Evolutionary conservation across 2,888 invertebrate species (phyloP), one percentile per base, ranked within the genome.

Genomic region (Heliconius ismenius): DNA sequence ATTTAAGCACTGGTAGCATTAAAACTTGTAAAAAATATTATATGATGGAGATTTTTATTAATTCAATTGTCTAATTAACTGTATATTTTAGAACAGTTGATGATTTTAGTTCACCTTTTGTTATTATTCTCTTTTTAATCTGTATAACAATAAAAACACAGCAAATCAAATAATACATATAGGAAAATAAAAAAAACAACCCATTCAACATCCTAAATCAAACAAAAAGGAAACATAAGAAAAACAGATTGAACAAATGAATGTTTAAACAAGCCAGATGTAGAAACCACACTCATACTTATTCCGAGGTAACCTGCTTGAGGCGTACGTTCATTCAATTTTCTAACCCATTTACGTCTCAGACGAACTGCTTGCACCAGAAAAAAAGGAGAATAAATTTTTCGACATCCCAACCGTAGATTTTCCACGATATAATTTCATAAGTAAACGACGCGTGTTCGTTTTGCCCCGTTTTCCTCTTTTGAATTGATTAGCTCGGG

Each of bases 261-360:
- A 81, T 80, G 75, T 75, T 80, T 76, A 81, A 81, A 81, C 78
- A 82, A 81, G 80, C 83, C 82, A 83, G 81, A 82, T 83, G 89
- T 88, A 88, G 86, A 86, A 84, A 84, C 86, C 86, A 90, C 88
- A 86, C 88, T 84, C 86, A 89, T 90, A 91, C 90, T 92, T 89
- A 91, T 88, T 89, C 90, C 89, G 90, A 89, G 86, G 86, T 86
- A 90, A 89, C 89, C 87, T 84, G 89, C 86, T 88, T 86, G 87
- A 83, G 87, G 87, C 87, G 88, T 86, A 88, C 85, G 87, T 86
- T 92, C 91, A 93, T 92, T 93, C 92, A 93, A 93, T 94, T 94
- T 94, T 93, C 93, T 93, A 94, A 94, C 93, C 93, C 93, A 94
- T 93, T 94, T 94, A 91, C 92, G 90, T 89, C 90, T 89, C 92